Evolutionary conservation across 2,113 vertebrate genomes (phyloP).

Genomic region (Psittacara wagleri): DNA sequence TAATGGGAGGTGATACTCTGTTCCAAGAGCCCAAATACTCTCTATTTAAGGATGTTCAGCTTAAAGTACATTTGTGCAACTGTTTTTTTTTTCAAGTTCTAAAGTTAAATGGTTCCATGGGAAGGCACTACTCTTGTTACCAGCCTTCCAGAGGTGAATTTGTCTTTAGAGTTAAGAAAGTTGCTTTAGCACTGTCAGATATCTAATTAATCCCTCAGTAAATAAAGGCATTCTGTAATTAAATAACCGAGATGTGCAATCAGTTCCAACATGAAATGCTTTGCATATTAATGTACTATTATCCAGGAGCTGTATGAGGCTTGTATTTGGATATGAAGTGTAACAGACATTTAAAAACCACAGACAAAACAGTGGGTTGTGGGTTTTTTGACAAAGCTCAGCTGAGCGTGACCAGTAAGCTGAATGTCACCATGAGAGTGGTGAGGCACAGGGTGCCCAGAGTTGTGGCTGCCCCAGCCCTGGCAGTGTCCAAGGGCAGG

Average conservation of each 20-base stretch:
- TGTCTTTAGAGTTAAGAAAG: not conserved
- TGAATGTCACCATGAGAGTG: not conserved
- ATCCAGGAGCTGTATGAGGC: not conserved
- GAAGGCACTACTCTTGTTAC: not conserved
- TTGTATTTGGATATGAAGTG: not conserved
- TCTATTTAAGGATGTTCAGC: not conserved
- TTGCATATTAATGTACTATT: constrained; percentile 24
- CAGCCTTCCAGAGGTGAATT: not conserved
- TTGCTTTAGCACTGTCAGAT: not conserved
- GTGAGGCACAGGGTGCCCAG: not conserved
- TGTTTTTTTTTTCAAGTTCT: not conserved
- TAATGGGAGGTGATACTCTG: not conserved
- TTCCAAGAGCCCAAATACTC: not conserved
- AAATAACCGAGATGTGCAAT: not conserved
- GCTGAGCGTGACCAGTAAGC: not conserved
- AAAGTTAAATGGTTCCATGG: not conserved
- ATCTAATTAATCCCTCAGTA: constrained; percentile 47
- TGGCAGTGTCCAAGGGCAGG: not conserved
- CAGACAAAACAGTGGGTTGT: not conserved
- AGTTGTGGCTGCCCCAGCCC: not conserved
- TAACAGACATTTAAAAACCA: not conserved
- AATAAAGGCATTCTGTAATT: constrained; percentile 40
- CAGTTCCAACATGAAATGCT: not conserved
- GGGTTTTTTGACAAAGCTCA: not conserved
- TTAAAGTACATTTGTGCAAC: not conserved